Evolutionary conservation across 2,113 vertebrate species (phyloP).

Genomic region (Gasterosteus aculeatus): DNA sequence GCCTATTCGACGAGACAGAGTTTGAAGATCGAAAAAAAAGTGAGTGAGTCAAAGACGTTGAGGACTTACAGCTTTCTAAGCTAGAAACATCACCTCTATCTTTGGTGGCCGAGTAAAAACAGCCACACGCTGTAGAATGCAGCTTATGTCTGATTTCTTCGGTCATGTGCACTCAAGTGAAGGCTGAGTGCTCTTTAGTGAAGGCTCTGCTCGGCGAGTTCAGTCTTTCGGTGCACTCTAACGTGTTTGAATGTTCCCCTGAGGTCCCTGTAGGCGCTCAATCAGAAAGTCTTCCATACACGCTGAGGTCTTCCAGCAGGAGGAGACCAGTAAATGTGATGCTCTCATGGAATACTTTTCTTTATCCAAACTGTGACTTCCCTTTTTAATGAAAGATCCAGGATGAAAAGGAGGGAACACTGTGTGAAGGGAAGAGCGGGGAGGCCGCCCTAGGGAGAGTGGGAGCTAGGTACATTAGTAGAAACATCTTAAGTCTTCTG

Average conservation of each 20-base stretch:
- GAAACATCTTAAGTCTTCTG: constrained; percentile 59
- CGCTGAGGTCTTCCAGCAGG: constrained; percentile 60
- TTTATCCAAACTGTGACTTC: constrained; percentile 50
- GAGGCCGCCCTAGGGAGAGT: constrained; percentile 58
- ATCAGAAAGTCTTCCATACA: constrained; percentile 66
- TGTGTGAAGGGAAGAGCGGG: constrained; percentile 52
- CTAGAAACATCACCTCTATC: constrained; percentile 2
- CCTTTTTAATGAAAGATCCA: constrained; percentile 48
- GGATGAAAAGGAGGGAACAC: constrained; percentile 61
- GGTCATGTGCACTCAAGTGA: constrained; percentile 62
- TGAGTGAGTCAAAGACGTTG: neutral
- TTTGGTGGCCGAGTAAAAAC: constrained; percentile 24
- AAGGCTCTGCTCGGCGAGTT: constrained; percentile 51
- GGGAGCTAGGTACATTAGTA: constrained; percentile 63
- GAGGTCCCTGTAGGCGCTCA: constrained; percentile 72
- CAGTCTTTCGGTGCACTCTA: constrained; percentile 68
- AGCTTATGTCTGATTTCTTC: constrained; percentile 56
- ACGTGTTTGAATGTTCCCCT: constrained; percentile 70
- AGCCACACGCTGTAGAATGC: constrained; percentile 49
- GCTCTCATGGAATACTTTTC: constrained; percentile 68
- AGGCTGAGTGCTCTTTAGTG: constrained; percentile 71
- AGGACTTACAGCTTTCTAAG: constrained; percentile 5
- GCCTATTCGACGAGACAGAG: constrained; percentile 63
- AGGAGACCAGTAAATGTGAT: constrained; percentile 66
- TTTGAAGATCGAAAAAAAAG: constrained; percentile 15